These are phyloP conservation scores for Paraescarpia echinospica DNA, from an alignment of 1,140 invertebrate genomes.

Conservation along the genomic window DNA sequence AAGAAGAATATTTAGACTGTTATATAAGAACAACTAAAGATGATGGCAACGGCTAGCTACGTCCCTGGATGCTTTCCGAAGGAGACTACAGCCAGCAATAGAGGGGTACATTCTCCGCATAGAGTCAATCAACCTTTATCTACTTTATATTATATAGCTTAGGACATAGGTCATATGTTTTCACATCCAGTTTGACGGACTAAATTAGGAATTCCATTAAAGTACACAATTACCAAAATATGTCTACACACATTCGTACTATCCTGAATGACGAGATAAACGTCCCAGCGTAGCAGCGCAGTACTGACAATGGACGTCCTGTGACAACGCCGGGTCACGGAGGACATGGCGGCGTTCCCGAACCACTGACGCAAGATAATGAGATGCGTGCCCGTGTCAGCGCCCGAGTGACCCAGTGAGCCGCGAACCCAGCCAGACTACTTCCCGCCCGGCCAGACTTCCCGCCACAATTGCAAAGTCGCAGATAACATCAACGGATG, in stretches of 20 bases:
- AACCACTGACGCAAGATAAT: background rate
- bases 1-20: too few relatives aligned
- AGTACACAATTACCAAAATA: background rate
- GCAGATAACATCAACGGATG: background rate
- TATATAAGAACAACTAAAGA: too few relatives aligned
- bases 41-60: too few relatives aligned
- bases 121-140: too few relatives aligned
- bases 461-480: background rate
- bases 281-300: too few relatives aligned
- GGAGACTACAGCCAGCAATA: too few relatives aligned
- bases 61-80: too few relatives aligned
- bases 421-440: background rate
- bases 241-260: background rate
- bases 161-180: background rate
- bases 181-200: background rate
- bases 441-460: background rate
- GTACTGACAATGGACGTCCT: background rate
- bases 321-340: background rate
- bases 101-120: too few relatives aligned
- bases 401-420: background rate
- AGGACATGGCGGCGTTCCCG: background rate
- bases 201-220: background rate
- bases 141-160: too few relatives aligned
- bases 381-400: background rate
- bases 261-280: background rate